These are phyloP conservation scores for Sebastes variabilis DNA, from an alignment of 2,797 vertebrate species.

Conservation along the genomic window DNA sequence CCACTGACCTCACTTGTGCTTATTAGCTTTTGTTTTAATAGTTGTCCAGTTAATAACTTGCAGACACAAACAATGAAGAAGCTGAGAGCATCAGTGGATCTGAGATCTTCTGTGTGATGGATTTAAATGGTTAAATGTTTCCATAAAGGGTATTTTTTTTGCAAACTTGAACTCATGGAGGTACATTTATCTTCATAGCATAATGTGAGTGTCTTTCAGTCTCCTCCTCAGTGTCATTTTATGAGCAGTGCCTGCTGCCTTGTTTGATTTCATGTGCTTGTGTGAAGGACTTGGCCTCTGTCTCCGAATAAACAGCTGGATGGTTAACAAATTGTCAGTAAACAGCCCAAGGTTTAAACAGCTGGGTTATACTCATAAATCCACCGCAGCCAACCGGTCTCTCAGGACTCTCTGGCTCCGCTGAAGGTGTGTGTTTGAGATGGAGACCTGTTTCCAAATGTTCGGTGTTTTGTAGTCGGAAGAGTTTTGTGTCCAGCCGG, in stretches of 20 bases:
- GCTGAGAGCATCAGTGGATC: constrained; percentile 3
- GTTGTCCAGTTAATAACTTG: constrained; percentile 10
- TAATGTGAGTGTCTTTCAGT: constrained; percentile 9
- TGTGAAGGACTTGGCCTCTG: constrained; percentile 73
- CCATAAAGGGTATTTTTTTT: not conserved
- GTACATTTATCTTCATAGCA: not conserved
- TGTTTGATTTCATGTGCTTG: constrained; percentile 77
- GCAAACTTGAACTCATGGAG: not conserved
- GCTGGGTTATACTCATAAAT: constrained; percentile 79
- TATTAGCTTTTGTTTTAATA: constrained; percentile 14
- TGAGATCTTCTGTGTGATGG: not conserved
- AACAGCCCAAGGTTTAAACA: constrained; percentile 84
- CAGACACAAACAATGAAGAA: not conserved
- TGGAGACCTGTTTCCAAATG: constrained; percentile 19
- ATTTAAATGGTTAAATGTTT: not conserved
- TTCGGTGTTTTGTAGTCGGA: not conserved
- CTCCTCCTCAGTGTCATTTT: constrained; percentile 30
- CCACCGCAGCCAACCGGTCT: constrained; percentile 24
- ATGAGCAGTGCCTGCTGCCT: constrained; percentile 32
- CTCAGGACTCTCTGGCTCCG: constrained; percentile 20
- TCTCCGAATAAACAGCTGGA: constrained; percentile 82
- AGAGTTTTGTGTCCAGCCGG: not conserved
- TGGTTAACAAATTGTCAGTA: constrained; percentile 81
- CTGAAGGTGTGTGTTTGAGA: constrained; percentile 23
- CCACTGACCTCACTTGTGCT: not conserved